Conservation (phyloP, 1,140 invertebrate species). For the Archegozetes longisetosus region DNA sequence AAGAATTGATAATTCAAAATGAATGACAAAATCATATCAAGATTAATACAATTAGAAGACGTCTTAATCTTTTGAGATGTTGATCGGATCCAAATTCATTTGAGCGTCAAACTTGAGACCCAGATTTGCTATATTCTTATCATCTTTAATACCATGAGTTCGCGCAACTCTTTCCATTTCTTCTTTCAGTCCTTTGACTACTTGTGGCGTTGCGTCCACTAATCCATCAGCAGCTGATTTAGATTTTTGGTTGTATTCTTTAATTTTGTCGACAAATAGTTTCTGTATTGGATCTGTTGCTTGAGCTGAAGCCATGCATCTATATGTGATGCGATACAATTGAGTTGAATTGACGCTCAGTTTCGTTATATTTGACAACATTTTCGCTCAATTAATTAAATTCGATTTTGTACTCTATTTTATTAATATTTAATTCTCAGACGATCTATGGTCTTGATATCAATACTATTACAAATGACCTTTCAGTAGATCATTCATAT, state of each 20-base stretch:
- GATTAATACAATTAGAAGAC: no score
- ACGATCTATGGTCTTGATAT: no score
- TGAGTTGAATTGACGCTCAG: background rate
- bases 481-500: no score
- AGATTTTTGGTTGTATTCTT: constrained; percentile 59
- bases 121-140: constrained; percentile 5
- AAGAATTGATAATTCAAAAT: no score
- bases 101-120: constrained; percentile 7
- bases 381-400: background rate
- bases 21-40: no score
- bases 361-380: background rate
- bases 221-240: constrained; percentile 2
- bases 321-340: background rate
- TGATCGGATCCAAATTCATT: constrained; percentile 7
- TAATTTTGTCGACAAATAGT: constrained; percentile 78
- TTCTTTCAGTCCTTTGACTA: constrained; percentile 6
- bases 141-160: constrained; percentile 2
- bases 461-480: no score
- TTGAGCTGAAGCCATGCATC: constrained; percentile 1
- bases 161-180: constrained; percentile 11
- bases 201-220: constrained; percentile 4
- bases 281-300: constrained; percentile 75
- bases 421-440: no score
- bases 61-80: no score
- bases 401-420: no score